phyloP scores from a whole-genome alignment of 2,888 invertebrate genomes.

The Venustoraphidia nigricollis region DNA sequence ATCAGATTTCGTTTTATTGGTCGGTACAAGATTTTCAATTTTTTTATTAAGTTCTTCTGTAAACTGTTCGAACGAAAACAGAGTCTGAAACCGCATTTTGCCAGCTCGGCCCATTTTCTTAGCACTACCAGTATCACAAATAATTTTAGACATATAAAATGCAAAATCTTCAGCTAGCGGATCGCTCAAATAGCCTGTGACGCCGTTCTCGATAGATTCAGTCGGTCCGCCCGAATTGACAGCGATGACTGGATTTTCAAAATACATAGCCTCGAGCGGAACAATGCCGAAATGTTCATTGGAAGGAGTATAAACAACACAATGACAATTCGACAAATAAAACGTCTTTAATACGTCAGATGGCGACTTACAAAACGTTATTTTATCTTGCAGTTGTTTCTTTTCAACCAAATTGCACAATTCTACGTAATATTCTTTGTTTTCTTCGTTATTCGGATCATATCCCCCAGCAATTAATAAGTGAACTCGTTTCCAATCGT shows the following conservation, averaged over 20 bases:
- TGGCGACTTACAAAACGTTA: slow-evolving; percentile 72
- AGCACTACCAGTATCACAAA: slow-evolving; percentile 43
- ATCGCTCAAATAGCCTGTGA: slow-evolving; percentile 69
- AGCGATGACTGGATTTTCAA: slow-evolving; percentile 84
- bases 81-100: slow-evolving; percentile 35
- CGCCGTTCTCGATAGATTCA: slow-evolving; percentile 71
- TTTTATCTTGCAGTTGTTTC: slow-evolving; percentile 25
- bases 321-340: slow-evolving; percentile 58
- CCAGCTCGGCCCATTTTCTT: slow-evolving; percentile 62
- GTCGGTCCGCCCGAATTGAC: slow-evolving; percentile 90
- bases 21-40: too few relatives aligned
- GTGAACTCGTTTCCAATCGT: slow-evolving; percentile 52
- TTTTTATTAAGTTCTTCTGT: too few relatives aligned
- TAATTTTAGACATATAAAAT: slow-evolving; percentile 52
- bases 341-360: slow-evolving; percentile 71
- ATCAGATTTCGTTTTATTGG: too few relatives aligned
- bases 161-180: slow-evolving; percentile 57
- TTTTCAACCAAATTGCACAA: slow-evolving; percentile 53
- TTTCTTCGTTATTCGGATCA: slow-evolving; percentile 75
- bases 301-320: slow-evolving; percentile 86
- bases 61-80: too few relatives aligned
- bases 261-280: slow-evolving; percentile 96
- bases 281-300: slow-evolving; percentile 99
- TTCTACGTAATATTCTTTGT: slow-evolving; percentile 70
- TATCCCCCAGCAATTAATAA: slow-evolving; percentile 94